Evolutionary conservation across 53 echinoderm and acorn worm genomes (phyloP), one percentile per base, ranked within the genome.

Genomic region (Pentamera pediparva): DNA sequence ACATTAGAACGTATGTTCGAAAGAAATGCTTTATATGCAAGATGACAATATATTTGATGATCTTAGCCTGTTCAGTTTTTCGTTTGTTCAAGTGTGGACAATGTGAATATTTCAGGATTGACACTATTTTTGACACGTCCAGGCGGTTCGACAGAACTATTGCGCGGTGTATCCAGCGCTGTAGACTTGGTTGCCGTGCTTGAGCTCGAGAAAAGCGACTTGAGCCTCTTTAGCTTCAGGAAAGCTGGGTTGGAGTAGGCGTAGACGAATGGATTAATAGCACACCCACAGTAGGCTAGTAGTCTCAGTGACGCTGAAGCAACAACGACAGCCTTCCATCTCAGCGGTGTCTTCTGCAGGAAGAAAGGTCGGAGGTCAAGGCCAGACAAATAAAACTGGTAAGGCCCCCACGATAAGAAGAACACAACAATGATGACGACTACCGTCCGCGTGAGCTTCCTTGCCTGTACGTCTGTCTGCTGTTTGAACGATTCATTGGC

Each of bases 161-260:
- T n/a, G n/a, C n/a, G n/a, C n/a, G n/a, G n/a, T n/a, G n/a, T n/a
- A n/a, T n/a, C n/a, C n/a, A n/a, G n/a, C n/a, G n/a, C n/a, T n/a
- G n/a, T n/a, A n/a, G n/a, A n/a, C n/a, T n/a, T n/a, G n/a, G n/a
- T n/a, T n/a, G n/a, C n/a, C n/a, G n/a, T n/a, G n/a, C n/a, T n/a
- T n/a, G n/a, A n/a, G n/a, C n/a, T n/a, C n/a, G n/a, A n/a, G n/a
- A n/a, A n/a, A n/a, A n/a, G n/a, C n/a, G n/a, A n/a, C n/a, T n/a
- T n/a, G n/a, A n/a, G n/a, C n/a, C n/a, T n/a, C n/a, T n/a, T n/a
- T n/a, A n/a, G n/a, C 58, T 45, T 67, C 26, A 67, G 28, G 30
- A 67, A 67, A 15, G 67, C 43, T 10, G 67, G 67, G 6, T 67
- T 67, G n/a, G 47, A 12, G 29, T 67, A 29, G 12, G 67, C 67